Percentiles rank a stretch among this genome's conserved stretches.
Evolutionary conservation across 2,797 vertebrate genomes (phyloP).

Genomic region (Helarctos malayanus): DNA sequence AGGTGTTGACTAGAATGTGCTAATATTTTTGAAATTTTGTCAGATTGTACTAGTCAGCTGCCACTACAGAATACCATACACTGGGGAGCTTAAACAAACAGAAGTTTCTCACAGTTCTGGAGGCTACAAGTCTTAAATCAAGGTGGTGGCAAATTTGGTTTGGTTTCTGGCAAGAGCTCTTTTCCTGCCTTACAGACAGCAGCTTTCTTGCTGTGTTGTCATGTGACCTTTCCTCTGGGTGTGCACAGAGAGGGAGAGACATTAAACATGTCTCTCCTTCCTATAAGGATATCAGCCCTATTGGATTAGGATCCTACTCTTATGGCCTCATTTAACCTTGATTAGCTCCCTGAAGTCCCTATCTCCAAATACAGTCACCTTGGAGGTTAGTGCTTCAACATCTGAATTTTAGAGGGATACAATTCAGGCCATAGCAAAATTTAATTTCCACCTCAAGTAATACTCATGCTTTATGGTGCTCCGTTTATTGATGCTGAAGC

Average conservation of each 20-base stretch:
- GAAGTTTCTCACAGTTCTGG: background rate
- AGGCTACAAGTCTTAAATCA: background rate
- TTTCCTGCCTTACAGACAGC: background rate
- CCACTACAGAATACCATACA: background rate
- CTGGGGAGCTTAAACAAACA: background rate
- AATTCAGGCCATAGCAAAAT: background rate
- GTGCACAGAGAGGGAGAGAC: background rate
- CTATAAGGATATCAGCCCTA: background rate
- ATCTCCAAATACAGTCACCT: background rate
- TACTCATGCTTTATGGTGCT: background rate
- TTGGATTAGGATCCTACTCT: background rate
- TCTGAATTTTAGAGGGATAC: background rate
- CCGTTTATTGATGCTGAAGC: background rate
- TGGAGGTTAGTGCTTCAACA: background rate
- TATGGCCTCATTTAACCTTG: background rate
- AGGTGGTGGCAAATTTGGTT: background rate
- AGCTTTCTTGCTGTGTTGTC: background rate
- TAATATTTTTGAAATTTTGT: conserved; percentile 23
- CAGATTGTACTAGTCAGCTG: background rate
- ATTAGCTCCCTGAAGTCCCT: background rate
- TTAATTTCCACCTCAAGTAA: background rate
- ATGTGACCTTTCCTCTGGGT: background rate
- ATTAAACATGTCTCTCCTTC: background rate
- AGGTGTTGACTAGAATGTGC: background rate
- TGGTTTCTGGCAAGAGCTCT: background rate